Base-by-base conservation (phyloP, 2,888 invertebrate species). In the Gasteruption jaculator region DNA sequence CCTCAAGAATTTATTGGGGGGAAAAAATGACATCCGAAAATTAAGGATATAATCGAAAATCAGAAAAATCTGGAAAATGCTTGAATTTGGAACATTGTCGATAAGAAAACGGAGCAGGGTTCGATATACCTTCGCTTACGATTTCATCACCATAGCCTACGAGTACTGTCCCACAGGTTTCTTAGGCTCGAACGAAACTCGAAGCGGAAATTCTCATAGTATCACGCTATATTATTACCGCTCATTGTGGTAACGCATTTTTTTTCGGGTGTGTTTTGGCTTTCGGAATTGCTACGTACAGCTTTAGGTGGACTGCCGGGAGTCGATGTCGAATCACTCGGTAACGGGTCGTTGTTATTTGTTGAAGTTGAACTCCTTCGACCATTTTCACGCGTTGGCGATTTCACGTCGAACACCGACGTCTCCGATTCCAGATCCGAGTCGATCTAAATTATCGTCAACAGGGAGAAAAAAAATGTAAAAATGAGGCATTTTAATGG, bases 341-440 rank as follows among this genome's bases (percentile, higher is more conserved):
- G 60, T 37, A 72, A 61, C 26, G 74, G 71, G 57, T 75, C 74
- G 53, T 76, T 76, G 56, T 76, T 76, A 45, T 76, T 76, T 38
- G 70, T 65, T 43, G 70, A 68, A 30, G 76, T 76, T 26, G 76
- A 76, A 41, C 76, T 67, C 27, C 73, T 61, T 22, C 70, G 56
- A 3, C 67, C 66, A 44, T 68, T 71, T 31, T 76, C 76, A n/a
- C 74, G 62, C 7, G 73, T 69, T 25, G 75, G 73, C 25, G 76
- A 75, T 48, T 78, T 74, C 7, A 76, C 76, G 55, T 80, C 79
- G 59, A 79, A 79, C n/a, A 77, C 76, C 48, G 77, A 75, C 44
- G 75, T 76, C 55, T 81, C 80, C 57, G 78, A 77, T 53, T 81
- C 80, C 46, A 80, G 71, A 62, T 81, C 81, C 43, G 76, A 76